Percentiles rank a stretch among this genome's conserved stretches.
Evolutionary conservation across 2,888 invertebrate genomes (phyloP).

Genomic region (Spodoptera picta): DNA sequence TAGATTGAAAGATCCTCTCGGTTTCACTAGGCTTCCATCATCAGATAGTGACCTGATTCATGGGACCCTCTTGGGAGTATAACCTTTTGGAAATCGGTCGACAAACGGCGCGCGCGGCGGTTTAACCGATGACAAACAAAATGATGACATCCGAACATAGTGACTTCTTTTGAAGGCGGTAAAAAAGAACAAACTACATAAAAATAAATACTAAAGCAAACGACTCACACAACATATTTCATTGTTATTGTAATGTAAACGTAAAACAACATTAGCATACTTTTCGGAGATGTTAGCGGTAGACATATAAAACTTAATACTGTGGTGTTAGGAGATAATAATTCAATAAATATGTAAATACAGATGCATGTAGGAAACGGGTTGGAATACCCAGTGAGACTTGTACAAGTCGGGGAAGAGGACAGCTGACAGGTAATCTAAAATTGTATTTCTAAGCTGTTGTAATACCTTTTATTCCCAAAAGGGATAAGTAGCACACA

Average conservation of each 20-base stretch:
- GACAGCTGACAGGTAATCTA: slow-evolving; percentile 10
- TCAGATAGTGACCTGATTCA: too few species aligned
- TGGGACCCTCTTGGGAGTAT: too few species aligned
- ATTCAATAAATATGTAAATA: slow-evolving; percentile 36
- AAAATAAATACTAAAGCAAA: neutral
- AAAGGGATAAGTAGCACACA: too few species aligned
- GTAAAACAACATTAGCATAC: slow-evolving; percentile 26
- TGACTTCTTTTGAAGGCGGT: too few species aligned
- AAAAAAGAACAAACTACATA: too few species aligned
- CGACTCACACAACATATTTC: neutral
- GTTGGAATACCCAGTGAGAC: slow-evolving; percentile 4
- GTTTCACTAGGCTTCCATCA: too few species aligned
- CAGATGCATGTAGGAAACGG: slow-evolving; percentile 3
- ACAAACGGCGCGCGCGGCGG: too few species aligned
- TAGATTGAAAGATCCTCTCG: too few species aligned
- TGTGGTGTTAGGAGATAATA: slow-evolving; percentile 34
- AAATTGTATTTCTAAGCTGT: neutral
- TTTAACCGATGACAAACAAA: too few species aligned
- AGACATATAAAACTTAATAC: slow-evolving; percentile 31
- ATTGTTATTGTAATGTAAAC: slow-evolving; percentile 19
- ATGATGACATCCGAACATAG: too few species aligned
- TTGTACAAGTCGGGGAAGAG: neutral
- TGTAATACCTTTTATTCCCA: too few species aligned
- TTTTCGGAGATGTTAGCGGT: slow-evolving; percentile 26
- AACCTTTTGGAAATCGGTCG: too few species aligned